Base-by-base conservation (phyloP, 2,797 vertebrate species). In the Garrulus glandarius region DNA sequence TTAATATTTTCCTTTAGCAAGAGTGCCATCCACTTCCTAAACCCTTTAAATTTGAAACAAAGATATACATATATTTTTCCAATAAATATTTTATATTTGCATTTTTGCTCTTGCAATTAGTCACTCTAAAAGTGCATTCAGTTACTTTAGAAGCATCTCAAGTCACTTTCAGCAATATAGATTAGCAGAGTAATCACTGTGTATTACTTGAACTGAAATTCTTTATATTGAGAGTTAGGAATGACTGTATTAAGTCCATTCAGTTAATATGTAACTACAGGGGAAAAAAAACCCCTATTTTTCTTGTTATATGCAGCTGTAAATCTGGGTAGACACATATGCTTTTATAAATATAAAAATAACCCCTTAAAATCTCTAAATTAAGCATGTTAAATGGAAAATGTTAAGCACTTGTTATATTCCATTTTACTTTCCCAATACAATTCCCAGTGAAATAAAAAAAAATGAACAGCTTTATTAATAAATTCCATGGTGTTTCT, bases 401-500 rank as follows among this genome's bases (percentile, higher is more conserved):
- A 74, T 59, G 7, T 68, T 87, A 78, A 82, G 29, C 19, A 24
- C 26, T 89, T 80, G 26, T 55, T 79, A 65, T 64, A 79, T 83
- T 87, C 57, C 12, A 26, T 30, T 87, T 52, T 78, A 52, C 30
- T 67, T 89, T 83, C 59, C 43, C 55, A 63, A 26, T 67, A 39
- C 24, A 55, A 29, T 69, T 67, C 39, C 50, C 37, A 84, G 70
- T 68, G 74, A 87, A 92, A 91, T 27, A 49, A 70, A 82, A 53
- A 53, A 61, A 83, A 87, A 89, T 20, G 3, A 93, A 81, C 47
- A 75, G 49, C 71, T 94, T 93, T 97, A 86, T 87, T 94, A 91
- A 77, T 74, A 93, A 89, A 87, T 95, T 94, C 87, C 63, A 46
- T 77, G 84, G 72, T 92, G 91, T 92, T 95, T 72, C 52, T 93